These are phyloP conservation scores for Xanthostigma xanthostigma DNA, from an alignment of 2,888 invertebrate species.

Conservation along the genomic window DNA sequence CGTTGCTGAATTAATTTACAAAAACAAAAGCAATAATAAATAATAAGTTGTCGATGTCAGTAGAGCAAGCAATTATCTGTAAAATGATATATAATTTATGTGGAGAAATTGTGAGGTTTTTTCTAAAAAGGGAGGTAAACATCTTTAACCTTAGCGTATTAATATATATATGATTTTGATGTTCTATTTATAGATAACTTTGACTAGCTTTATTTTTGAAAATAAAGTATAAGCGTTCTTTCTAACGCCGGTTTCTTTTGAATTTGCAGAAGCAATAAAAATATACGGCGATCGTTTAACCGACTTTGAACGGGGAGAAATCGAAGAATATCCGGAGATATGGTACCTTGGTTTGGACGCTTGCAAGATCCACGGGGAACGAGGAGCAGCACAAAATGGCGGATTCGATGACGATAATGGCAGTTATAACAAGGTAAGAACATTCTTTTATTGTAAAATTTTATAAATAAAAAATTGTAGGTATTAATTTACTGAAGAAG, in stretches of 20 bases:
- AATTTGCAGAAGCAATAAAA: constrained; percentile 60
- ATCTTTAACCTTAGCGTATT: too few species aligned
- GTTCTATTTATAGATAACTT: constrained; percentile 1
- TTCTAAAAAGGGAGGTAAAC: too few species aligned
- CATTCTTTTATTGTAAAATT: neutral
- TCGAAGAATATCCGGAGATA: constrained; percentile 81
- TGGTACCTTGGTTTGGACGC: constrained; percentile 86
- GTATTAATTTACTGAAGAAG: too few species aligned
- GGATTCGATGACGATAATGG: constrained; percentile 89
- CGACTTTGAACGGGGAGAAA: constrained; percentile 81
- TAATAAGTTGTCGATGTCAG: too few species aligned
- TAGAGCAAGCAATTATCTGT: too few species aligned
- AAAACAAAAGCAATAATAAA: too few species aligned
- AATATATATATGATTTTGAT: too few species aligned
- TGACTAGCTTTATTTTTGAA: constrained; percentile 6
- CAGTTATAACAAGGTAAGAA: constrained; percentile 79
- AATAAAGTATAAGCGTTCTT: neutral
- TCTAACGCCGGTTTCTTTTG: constrained; percentile 9
- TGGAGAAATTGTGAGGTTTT: too few species aligned
- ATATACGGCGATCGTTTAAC: constrained; percentile 72
- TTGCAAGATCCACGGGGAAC: constrained; percentile 70
- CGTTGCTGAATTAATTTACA: too few species aligned
- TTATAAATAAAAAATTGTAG: too few species aligned
- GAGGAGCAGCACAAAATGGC: constrained; percentile 66
- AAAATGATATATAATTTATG: too few species aligned